A percentile compares a stretch with the other conserved stretches of the same genome.
phyloP scores from a whole-genome alignment of 2,888 invertebrate species.

The Onchidella celtica region DNA sequence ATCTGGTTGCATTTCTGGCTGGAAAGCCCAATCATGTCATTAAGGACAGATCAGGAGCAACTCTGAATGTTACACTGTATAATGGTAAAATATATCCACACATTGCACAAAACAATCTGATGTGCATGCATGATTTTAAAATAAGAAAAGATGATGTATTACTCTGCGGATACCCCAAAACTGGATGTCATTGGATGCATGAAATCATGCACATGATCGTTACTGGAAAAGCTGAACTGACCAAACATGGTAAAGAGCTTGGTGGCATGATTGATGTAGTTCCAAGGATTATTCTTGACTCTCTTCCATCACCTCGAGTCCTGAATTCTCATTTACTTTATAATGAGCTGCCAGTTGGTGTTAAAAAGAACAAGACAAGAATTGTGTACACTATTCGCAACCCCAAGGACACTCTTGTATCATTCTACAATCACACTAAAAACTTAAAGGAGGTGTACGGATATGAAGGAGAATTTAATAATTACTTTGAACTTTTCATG shows the following conservation, averaged over 20 bases:
- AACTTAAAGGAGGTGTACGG: background rate
- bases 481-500: constrained; percentile 21
- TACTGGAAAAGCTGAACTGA: background rate
- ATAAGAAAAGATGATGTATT: constrained; percentile 31
- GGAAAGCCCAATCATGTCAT: background rate
- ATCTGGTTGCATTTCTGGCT: background rate
- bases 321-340: constrained; percentile 38
- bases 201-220: constrained; percentile 36
- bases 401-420: constrained; percentile 32
- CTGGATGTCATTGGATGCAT: constrained; percentile 43
- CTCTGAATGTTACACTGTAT: background rate
- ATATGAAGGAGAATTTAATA: background rate
- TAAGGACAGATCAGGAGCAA: constrained; percentile 1
- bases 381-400: constrained; percentile 11
- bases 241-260: constrained; percentile 28
- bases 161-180: constrained; percentile 33
- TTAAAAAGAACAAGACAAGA: constrained; percentile 15
- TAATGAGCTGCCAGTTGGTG: constrained; percentile 17
- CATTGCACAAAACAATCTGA: background rate
- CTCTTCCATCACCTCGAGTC: constrained; percentile 35
- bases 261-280: constrained; percentile 31
- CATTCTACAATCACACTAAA: constrained; percentile 10
- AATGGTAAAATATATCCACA: constrained; percentile 12
- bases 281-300: constrained; percentile 14
- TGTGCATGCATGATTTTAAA: background rate